A percentile compares a stretch with the other conserved stretches of the same genome.
Conservation (phyloP, 2,113 vertebrate genomes). For the Takifugu flavidus region DNA sequence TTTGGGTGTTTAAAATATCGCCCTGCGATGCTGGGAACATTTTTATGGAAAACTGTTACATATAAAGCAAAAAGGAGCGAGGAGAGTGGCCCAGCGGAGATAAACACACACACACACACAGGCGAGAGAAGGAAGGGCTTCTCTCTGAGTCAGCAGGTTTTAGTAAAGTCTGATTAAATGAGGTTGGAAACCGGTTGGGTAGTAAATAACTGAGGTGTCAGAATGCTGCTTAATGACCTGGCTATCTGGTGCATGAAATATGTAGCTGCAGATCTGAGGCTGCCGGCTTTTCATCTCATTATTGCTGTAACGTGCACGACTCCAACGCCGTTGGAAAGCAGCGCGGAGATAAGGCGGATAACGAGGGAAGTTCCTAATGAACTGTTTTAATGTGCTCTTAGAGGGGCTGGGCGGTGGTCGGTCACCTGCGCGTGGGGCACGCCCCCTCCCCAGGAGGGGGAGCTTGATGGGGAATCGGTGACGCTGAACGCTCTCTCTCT, state of each 20-base stretch:
- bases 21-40: conserved; percentile 19
- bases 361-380: too few species aligned
- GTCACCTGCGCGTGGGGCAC: too few species aligned
- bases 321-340: neutral
- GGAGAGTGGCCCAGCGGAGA: conserved; percentile 43
- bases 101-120: conserved; percentile 58
- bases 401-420: too few species aligned
- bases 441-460: too few species aligned
- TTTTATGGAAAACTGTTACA: conserved; percentile 11
- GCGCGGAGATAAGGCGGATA: too few species aligned
- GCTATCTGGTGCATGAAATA: conserved; percentile 60
- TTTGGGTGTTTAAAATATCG: conserved; percentile 40
- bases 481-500: neutral
- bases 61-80: conserved; percentile 3
- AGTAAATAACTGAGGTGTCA: conserved; percentile 71
- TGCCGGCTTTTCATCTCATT: conserved; percentile 8
- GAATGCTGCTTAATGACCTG: conserved; percentile 68
- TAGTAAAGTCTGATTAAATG: conserved; percentile 67
- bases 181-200: conserved; percentile 53
- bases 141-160: conserved; percentile 64
- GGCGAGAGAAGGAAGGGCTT: conserved; percentile 49
- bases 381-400: too few species aligned
- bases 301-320: conserved; percentile 34
- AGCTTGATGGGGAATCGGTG: neutral
- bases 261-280: conserved; percentile 43